These are phyloP conservation scores for Pinna nobilis DNA, from an alignment of 1,140 invertebrate species.

Conservation along the genomic window DNA sequence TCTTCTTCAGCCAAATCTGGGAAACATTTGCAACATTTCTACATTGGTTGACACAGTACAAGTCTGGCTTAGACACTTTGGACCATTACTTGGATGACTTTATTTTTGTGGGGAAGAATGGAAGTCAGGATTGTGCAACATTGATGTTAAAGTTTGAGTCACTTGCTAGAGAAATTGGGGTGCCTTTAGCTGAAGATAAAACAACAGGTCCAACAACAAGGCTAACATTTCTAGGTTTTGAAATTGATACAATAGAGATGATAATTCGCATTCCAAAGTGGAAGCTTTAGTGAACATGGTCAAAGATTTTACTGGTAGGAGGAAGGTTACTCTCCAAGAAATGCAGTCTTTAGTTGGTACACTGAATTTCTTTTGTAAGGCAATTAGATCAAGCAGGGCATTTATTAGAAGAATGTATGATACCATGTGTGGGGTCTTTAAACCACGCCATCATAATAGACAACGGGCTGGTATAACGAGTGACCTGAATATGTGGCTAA, in stretches of 20 bases:
- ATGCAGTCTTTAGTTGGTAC: slow-evolving; percentile 19
- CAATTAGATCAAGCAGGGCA: slow-evolving; percentile 5
- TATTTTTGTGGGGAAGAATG: background rate
- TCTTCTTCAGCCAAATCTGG: background rate
- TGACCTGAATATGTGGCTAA: slow-evolving; percentile 1
- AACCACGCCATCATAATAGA: slow-evolving; percentile 5
- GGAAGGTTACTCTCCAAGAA: slow-evolving; percentile 7
- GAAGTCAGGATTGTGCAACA: background rate
- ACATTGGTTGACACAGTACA: slow-evolving; percentile 1
- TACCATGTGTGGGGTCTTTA: background rate
- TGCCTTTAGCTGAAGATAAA: slow-evolving; percentile 15
- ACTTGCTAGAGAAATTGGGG: background rate
- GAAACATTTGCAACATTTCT: slow-evolving; percentile 19
- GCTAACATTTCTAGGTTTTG: slow-evolving; percentile 6
- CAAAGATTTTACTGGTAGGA: background rate
- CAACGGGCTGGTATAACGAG: slow-evolving; percentile 6
- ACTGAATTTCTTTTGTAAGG: slow-evolving; percentile 21
- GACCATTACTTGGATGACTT: slow-evolving; percentile 1
- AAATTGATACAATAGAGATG: slow-evolving; percentile 22
- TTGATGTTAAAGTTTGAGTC: background rate
- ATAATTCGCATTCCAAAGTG: slow-evolving; percentile 20
- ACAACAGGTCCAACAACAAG: background rate
- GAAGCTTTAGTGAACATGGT: background rate
- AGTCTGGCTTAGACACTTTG: background rate
- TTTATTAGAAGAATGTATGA: slow-evolving; percentile 20